phyloP scores from a whole-genome alignment of 2,113 vertebrate genomes.

The Vulpes ferrilata region DNA sequence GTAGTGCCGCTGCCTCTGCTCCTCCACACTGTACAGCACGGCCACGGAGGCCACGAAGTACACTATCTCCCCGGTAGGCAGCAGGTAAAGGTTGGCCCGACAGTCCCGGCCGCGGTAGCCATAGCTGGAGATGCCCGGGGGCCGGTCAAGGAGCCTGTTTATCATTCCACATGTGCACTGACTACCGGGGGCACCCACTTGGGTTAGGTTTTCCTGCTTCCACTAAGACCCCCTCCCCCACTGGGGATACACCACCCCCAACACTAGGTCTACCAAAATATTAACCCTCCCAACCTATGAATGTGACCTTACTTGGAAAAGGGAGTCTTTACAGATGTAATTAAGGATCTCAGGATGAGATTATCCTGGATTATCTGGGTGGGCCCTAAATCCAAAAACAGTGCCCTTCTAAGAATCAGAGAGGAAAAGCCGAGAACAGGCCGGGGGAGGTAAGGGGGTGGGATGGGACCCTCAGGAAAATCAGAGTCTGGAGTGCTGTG shows the following conservation, averaged over 20 bases:
- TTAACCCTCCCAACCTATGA: not conserved
- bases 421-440: not conserved
- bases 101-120: slow-evolving; percentile 96
- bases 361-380: not conserved
- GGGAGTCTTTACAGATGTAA: not conserved
- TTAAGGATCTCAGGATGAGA: not conserved
- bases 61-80: slow-evolving; percentile 95
- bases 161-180: fast-evolving
- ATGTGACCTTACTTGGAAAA: not conserved
- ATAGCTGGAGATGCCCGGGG: slow-evolving; percentile 87
- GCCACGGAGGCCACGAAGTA: slow-evolving; percentile 95
- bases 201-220: not conserved
- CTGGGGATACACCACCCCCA: too few relatives aligned
- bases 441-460: not conserved
- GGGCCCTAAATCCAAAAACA: not conserved
- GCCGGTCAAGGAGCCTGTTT: slow-evolving; percentile 69
- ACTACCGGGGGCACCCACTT: too few relatives aligned
- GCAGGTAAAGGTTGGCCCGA: slow-evolving; percentile 93
- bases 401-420: not conserved
- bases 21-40: slow-evolving; percentile 94
- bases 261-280: not conserved
- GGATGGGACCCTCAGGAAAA: not conserved
- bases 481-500: not conserved
- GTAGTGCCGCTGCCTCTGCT: slow-evolving; percentile 95
- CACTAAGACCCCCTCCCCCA: fast-evolving